Conservation (phyloP, 1,140 invertebrate species). For the Pseudomyrmex pallidus region DNA sequence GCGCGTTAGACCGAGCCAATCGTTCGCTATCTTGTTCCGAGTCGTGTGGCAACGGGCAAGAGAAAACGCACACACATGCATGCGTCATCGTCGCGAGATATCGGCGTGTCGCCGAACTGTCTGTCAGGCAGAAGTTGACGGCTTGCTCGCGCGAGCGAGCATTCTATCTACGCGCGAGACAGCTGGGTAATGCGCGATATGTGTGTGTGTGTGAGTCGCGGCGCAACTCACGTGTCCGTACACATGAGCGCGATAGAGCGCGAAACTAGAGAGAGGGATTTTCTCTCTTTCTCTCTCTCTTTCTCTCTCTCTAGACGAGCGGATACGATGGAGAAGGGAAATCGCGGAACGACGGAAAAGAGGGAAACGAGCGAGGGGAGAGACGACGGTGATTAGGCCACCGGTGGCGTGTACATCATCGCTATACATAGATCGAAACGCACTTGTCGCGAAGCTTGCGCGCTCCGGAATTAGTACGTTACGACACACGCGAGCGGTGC, state of each 20-base stretch:
- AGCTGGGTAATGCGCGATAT: conserved; percentile 16
- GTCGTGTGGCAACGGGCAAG: conserved; percentile 2
- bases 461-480: conserved; percentile 50
- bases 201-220: not conserved
- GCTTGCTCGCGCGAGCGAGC: not conserved
- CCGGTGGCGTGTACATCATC: conserved; percentile 53
- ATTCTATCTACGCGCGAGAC: conserved; percentile 34
- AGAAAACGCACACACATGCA: conserved; percentile 36
- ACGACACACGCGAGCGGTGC: conserved; percentile 28
- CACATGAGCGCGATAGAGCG: conserved; percentile 32
- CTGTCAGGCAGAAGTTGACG: conserved; percentile 53
- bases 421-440: conserved; percentile 62
- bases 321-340: not conserved
- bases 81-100: conserved; percentile 57
- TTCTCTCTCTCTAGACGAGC: no score
- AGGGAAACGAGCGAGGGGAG: not conserved
- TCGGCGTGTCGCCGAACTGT: conserved; percentile 61
- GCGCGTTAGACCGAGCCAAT: conserved; percentile 24
- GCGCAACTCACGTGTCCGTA: conserved; percentile 30
- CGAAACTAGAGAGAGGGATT: conserved; percentile 9
- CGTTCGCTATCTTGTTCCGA: conserved; percentile 38
- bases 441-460: conserved; percentile 26
- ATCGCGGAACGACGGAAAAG: conserved; percentile 10
- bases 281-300: no score
- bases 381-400: conserved; percentile 44